These are phyloP conservation scores for Himalopsyche tibetana DNA, from an alignment of 2,888 invertebrate species.

Conservation along the genomic window DNA sequence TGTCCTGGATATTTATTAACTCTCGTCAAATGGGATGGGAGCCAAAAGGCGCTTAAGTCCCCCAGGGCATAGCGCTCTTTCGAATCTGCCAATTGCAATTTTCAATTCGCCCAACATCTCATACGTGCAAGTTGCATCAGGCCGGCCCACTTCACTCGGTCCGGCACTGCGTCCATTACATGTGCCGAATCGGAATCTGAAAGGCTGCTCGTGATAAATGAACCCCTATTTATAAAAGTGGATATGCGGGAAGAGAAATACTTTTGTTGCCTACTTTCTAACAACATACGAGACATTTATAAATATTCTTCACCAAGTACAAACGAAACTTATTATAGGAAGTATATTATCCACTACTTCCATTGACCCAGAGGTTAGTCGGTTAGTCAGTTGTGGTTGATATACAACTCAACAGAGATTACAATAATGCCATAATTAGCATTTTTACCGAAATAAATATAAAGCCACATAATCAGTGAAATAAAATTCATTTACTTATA, in stretches of 20 bases:
- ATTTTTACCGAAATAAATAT: no score
- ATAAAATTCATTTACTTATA: no score
- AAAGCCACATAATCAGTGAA: no score
- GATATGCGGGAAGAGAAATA: background rate
- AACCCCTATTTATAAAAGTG: background rate
- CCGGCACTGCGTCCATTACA: constrained; percentile 17
- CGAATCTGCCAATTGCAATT: constrained; percentile 30
- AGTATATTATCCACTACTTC: no score
- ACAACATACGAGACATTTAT: background rate
- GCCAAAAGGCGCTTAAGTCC: background rate
- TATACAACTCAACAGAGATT: no score
- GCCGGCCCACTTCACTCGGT: background rate
- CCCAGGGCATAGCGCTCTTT: background rate
- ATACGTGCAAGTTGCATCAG: background rate
- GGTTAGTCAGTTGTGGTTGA: no score
- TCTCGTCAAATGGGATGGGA: background rate
- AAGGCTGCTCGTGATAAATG: constrained; percentile 9
- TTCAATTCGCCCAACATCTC: background rate
- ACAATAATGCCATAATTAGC: no score
- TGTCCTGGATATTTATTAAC: constrained; percentile 3
- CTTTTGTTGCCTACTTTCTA: background rate
- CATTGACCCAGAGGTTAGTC: no score
- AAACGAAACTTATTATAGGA: background rate
- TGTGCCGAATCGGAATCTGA: constrained; percentile 10
- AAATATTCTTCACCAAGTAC: background rate